phyloP scores from a whole-genome alignment of 2,888 invertebrate genomes.

The Kuschelorhynchus macadamiae region DNA sequence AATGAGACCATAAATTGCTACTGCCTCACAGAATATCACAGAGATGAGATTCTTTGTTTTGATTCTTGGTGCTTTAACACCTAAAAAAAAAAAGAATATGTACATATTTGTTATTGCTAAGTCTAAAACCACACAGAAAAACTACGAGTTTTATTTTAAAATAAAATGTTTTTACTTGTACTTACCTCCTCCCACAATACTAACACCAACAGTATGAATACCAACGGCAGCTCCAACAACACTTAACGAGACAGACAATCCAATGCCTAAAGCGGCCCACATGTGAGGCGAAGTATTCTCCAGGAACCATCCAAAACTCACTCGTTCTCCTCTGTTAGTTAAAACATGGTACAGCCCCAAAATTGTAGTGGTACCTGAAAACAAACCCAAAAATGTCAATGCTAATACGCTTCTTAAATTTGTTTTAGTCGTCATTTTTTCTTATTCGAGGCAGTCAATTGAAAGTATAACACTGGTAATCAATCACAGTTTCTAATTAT shows the following conservation, averaged over 20 bases:
- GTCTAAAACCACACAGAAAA: too few species aligned
- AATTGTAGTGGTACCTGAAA: constrained; percentile 64
- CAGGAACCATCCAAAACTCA: constrained; percentile 93
- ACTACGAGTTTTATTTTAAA: too few species aligned
- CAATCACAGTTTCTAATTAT: too few species aligned
- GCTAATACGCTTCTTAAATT: constrained; percentile 63
- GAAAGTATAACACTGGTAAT: too few species aligned
- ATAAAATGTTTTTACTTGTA: too few species aligned
- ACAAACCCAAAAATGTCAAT: constrained; percentile 64
- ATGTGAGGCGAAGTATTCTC: constrained; percentile 92
- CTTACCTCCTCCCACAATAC: constrained; percentile 83
- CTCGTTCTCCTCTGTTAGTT: constrained; percentile 88
- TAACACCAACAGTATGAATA: constrained; percentile 96
- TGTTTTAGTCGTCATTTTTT: background rate
- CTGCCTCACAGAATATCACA: constrained; percentile 99
- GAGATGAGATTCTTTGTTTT: constrained; percentile 99
- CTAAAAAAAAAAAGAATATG: constrained; percentile 64
- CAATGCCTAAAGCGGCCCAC: constrained; percentile 96
- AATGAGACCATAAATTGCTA: constrained; percentile 99
- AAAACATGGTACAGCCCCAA: constrained; percentile 78
- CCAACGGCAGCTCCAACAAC: constrained; percentile 97
- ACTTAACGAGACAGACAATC: constrained; percentile 92
- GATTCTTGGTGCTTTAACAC: constrained; percentile 98
- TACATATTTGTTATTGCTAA: too few species aligned
- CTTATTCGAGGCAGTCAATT: too few species aligned